These are phyloP conservation scores for Phainopepla nitens DNA, from an alignment of 2,113 vertebrate genomes.

Conservation along the genomic window DNA sequence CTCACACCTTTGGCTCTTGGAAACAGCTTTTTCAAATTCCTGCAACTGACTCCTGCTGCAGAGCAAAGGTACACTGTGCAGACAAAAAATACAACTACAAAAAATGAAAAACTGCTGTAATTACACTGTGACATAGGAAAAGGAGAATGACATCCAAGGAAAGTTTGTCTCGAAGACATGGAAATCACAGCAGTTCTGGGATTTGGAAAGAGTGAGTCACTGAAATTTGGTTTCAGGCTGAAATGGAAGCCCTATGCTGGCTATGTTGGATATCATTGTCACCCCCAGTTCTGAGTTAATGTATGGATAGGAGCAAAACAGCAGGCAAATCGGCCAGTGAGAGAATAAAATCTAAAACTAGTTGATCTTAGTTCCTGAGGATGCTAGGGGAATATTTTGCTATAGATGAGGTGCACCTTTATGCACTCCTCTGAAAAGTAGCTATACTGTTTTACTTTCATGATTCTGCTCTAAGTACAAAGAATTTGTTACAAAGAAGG, in stretches of 20 bases:
- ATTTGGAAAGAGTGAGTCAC: not conserved
- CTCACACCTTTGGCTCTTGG: not conserved
- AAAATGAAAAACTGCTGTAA: not conserved
- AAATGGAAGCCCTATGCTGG: not conserved
- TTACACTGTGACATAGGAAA: not conserved
- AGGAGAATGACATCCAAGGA: not conserved
- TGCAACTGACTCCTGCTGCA: not conserved
- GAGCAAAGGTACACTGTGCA: not conserved
- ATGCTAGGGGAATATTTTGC: conserved; percentile 46
- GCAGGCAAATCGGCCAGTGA: not conserved
- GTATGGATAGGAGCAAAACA: not conserved
- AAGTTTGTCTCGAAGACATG: not conserved
- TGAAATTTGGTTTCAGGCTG: conserved; percentile 32
- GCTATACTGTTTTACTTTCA: conserved; percentile 30
- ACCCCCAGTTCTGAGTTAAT: conserved; percentile 26
- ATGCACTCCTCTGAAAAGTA: conserved; percentile 43
- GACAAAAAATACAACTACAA: not conserved
- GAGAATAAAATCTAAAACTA: not conserved
- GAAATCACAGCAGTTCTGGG: not conserved
- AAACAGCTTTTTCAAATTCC: not conserved
- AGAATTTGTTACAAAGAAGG: conserved; percentile 21
- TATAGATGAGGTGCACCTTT: conserved; percentile 15
- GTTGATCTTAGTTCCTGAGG: conserved; percentile 2
- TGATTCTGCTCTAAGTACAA: conserved; percentile 31
- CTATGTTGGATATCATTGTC: not conserved